phyloP scores from a whole-genome alignment of 2,797 vertebrate species.

The Tauraco hartlaubi region DNA sequence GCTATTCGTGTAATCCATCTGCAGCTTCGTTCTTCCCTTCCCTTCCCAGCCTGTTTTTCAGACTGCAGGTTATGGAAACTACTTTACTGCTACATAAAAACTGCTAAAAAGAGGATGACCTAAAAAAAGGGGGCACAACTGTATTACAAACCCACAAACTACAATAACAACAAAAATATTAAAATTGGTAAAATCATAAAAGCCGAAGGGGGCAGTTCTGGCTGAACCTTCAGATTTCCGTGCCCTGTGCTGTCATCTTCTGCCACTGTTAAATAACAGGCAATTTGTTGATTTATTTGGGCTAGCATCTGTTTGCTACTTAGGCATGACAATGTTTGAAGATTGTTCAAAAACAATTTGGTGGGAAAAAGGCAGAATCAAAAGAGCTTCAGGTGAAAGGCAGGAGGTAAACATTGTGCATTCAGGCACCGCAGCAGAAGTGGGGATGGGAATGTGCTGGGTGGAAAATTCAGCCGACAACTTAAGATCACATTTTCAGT shows the following conservation, averaged over 20 bases:
- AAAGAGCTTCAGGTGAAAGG: background rate
- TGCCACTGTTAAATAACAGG: background rate
- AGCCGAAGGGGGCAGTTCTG: background rate
- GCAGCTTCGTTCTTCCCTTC: background rate
- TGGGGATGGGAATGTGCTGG: accelerated
- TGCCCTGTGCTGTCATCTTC: background rate
- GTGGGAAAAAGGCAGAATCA: background rate
- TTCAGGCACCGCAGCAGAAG: background rate
- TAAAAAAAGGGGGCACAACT: too few relatives aligned
- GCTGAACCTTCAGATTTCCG: background rate
- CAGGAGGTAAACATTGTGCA: background rate
- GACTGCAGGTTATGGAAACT: background rate
- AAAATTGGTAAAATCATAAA: background rate
- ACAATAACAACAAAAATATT: background rate
- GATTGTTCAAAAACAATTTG: background rate
- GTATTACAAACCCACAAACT: background rate
- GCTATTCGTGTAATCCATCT: background rate
- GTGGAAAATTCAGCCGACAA: background rate
- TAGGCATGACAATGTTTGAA: background rate
- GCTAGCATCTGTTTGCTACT: background rate
- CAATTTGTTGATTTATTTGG: background rate
- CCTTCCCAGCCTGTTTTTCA: background rate
- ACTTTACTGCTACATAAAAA: background rate
- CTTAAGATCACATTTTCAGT: accelerated
- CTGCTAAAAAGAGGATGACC: accelerated